Base-by-base conservation (phyloP, 30 jellyfish, hydroid and myxozoan genomes). In the Aurelia sp. region DNA sequence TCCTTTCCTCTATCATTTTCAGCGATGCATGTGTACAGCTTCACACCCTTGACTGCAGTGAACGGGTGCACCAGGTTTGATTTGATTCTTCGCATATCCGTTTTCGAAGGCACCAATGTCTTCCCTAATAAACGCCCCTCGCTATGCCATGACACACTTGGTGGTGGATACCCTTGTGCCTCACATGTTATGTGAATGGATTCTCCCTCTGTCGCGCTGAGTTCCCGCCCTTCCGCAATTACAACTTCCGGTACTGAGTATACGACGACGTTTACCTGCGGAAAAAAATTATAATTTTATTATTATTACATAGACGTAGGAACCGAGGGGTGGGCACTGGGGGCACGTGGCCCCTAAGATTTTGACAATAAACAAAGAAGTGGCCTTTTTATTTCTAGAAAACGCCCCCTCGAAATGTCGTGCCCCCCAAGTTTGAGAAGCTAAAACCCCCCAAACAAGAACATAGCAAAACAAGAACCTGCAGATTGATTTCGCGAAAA, bases 101-200 rank as follows among this genome's bases (percentile, higher is more conserved):
- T 50, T 24, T 72, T 66, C 19, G 76, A 24, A 33, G 38, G 50
- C 2, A 82, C 57, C 19, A 50, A 22, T 67, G 63, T 74, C 72
- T 41, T 85, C 6, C 88, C 94, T 13, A 85, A 72, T 0, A 85
- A 24, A 10, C 38, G 60, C 13, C 94, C 88, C 61, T 63, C 67
- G 81, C 77, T 73, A 3, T 31, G 21, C 94, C 94, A 85, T 30
- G 62, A 33, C 4, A 85, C 74, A 18, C 63, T 47, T 4, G 94
- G 94, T 19, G 88, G 60, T 3, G 94, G 94, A 31, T 19, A 74
- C 1, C 94, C 88, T 38, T 73, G 78, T 6, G 68, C 94, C 18
- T 77, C 82, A 78, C 94, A 85, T 7, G 74, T 52, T 5, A 85
- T 61, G 41, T 63, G 75, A 6, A 74, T 60, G 22, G 82, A 38